Conservation (phyloP, 2,113 vertebrate genomes). For the Leptobrachium ailaonicum region DNA sequence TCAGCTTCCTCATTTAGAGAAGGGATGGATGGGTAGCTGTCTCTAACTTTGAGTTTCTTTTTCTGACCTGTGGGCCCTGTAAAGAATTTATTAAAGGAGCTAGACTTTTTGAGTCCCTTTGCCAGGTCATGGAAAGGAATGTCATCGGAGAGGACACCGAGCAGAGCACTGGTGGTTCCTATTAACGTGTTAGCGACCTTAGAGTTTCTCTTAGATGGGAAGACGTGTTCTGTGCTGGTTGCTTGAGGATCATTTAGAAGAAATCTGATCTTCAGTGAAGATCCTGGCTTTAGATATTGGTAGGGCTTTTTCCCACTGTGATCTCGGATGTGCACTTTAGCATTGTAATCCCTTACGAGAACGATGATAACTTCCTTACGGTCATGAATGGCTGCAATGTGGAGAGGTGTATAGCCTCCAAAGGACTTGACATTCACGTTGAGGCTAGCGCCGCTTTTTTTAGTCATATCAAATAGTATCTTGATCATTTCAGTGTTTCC, state of each 20-base stretch:
- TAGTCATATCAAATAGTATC: constrained; percentile 72
- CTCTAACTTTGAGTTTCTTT: constrained; percentile 77
- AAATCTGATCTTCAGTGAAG: constrained; percentile 61
- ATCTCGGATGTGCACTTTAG: constrained; percentile 76
- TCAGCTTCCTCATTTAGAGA: constrained; percentile 55
- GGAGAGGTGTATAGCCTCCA: constrained; percentile 87
- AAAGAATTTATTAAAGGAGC: constrained; percentile 81
- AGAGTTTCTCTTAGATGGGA: constrained; percentile 60
- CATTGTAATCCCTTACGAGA: constrained; percentile 74
- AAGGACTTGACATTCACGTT: constrained; percentile 78
- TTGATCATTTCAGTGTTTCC: constrained; percentile 80
- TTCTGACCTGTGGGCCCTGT: constrained; percentile 66
- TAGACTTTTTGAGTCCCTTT: constrained; percentile 71
- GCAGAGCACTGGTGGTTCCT: constrained; percentile 71
- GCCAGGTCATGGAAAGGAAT: constrained; percentile 74
- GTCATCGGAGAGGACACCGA: constrained; percentile 74
- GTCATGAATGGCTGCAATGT: constrained; percentile 85
- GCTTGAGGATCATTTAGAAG: constrained; percentile 73
- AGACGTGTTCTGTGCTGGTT: neutral
- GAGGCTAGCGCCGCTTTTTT: constrained; percentile 57
- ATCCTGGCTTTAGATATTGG: constrained; percentile 77
- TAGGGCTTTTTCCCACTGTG: constrained; percentile 84
- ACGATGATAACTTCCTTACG: constrained; percentile 71
- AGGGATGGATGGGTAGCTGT: constrained; percentile 61
- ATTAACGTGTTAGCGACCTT: constrained; percentile 74